Evolutionary conservation across 2,888 invertebrate species (phyloP).

Genomic region (Scaptomyza cyrtandrae): DNA sequence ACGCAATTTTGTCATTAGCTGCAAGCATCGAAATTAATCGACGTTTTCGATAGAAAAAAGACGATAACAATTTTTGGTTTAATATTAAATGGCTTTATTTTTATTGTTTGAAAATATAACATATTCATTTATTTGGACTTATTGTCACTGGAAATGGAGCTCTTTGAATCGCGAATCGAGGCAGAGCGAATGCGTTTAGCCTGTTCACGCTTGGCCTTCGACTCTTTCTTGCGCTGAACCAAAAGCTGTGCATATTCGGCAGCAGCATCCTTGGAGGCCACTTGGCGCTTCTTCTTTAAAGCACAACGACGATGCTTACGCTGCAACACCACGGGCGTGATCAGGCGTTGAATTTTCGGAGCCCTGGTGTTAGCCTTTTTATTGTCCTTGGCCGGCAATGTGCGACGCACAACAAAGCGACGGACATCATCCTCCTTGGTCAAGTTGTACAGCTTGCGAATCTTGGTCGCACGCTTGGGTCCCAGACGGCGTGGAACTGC

Average conservation of each 20-base stretch:
- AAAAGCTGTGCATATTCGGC: constrained; percentile 96
- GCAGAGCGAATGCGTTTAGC: constrained; percentile 93
- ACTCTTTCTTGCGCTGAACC: constrained; percentile 96
- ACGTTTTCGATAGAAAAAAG: constrained; percentile 14
- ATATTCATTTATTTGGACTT: constrained; percentile 68
- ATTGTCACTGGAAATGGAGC: constrained; percentile 89
- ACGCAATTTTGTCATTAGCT: constrained; percentile 35
- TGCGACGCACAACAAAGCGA: constrained; percentile 97
- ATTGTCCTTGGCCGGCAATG: constrained; percentile 92
- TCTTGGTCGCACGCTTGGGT: constrained; percentile 95
- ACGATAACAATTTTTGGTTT: constrained; percentile 26
- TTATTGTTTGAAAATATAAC: background rate
- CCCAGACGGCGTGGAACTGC: constrained; percentile 97
- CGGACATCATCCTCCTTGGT: constrained; percentile 98
- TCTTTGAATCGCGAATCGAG: constrained; percentile 94
- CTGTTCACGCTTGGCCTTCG: constrained; percentile 93
- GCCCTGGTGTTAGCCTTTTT: constrained; percentile 92
- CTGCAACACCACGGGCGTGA: constrained; percentile 94
- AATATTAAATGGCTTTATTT: background rate
- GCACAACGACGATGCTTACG: constrained; percentile 94
- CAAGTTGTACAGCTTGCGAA: constrained; percentile 95
- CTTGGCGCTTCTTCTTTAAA: constrained; percentile 93
- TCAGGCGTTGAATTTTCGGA: constrained; percentile 97
- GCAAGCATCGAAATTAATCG: constrained; percentile 13
- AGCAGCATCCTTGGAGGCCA: constrained; percentile 92